Evolutionary conservation across 2,797 vertebrate genomes (phyloP), one percentile per base, ranked within the genome.

Genomic region (Holocentrus rufus): DNA sequence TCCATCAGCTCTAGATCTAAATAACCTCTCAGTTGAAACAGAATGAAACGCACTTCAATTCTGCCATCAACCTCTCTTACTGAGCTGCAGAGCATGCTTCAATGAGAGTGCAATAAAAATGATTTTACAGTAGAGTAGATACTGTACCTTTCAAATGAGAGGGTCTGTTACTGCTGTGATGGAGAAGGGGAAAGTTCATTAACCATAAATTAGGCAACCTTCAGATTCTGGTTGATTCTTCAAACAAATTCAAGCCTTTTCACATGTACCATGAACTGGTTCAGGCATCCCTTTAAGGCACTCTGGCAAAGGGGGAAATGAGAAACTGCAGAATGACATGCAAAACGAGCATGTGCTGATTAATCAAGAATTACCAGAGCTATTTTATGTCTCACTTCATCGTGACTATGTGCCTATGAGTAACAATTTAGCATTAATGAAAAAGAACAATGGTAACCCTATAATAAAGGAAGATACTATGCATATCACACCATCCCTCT

Each of bases 1-100:
- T 76, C 59, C 42, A 30, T 71, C 49, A 66, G 23, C 25, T 52
- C 22, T n/a, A 13, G 53, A 79, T 82, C 62, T 55, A 59, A 69
- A 81, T 71, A 64, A 58, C 22, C 67, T 66, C 34, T 77, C 7
- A 46, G 17, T 64, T n/a, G 81, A 53, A 59, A 66, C 54, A 47
- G 6, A 20, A 31, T 59, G 6, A 49, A 68, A 64, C 42, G 62
- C n/a, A 20, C n/a, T 64, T 72, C 44, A 54, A 14, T 47, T 8
- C 17, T 58, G 47, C 25, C 54, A 58, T 67, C 25, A 49, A n/a
- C 6, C 49, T 14, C 15, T 57, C n/a, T 7, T 9, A 31, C 7
- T 25, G 23, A 61, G 58, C 1, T 1, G 0, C 13, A 36, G 17
- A 39, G 17, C 46, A 7, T 42, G 59, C 50, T 52, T 60, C 10